Evolutionary conservation across 37 sponge, comb jelly and placozoan species (phyloP), one percentile per base, ranked within the genome.

Genomic region (Chondrosia reniformis): DNA sequence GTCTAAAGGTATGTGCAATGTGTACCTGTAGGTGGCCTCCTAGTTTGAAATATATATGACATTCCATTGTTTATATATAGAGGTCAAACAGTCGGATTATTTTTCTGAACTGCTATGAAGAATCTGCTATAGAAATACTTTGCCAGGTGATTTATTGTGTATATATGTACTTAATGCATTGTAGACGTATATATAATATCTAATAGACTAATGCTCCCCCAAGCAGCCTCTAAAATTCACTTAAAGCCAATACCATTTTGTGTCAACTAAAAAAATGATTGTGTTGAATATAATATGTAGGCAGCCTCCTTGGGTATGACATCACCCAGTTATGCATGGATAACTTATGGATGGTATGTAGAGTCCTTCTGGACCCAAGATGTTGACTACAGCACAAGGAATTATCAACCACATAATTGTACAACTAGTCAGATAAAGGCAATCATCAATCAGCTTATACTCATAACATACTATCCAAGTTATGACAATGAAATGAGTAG

Each of bases 301-400:
- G 66, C 66, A 64, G 5, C 33, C 2, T n/a, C 66, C 36, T 36
- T 64, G 19, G 66, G 66, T 3, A n/a, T 64, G 66, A 64, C 31
- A 3, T 30, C 66, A 64, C 66, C 66, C 4, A 36, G 33, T n/a
- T 64, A 64, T 64, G 66, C 31, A 3, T 64, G 66, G 66, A 64
- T 64, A 32, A 64, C 33, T 4, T 64, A 33, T 13, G 66, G 36
- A 28, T 64, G 66, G 66, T 64, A 64, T 7, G 28, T 64, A 21
- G 36, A 32, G 17, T 33, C 4, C 3, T 64, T 64, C 66, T 64
- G 66, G 66, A 15, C 10, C 15, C 15, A 49, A 19, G 15, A 10
- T 19, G 10, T 19, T 49, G 52, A 10, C 15, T 19, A 49, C 10
- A 10, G 52, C 15, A 49, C 52, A 10, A 49, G 15, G 52, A 19